These are phyloP conservation scores for Noctua janthe DNA, from an alignment of 2,888 invertebrate genomes.

Conservation along the genomic window DNA sequence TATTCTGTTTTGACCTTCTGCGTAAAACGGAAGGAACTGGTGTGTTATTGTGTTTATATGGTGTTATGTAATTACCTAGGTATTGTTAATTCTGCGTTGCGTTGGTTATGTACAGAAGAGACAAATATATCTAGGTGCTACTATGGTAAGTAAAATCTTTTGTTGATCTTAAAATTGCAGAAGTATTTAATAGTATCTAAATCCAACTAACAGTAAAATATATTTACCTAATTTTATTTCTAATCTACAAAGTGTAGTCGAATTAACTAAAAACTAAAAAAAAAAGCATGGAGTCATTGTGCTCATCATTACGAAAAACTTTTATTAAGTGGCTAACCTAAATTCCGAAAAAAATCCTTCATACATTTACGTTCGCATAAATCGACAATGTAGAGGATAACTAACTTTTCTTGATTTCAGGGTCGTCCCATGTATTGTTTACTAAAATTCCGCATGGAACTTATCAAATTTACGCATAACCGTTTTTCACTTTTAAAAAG, in stretches of 20 bases:
- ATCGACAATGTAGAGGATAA: background rate
- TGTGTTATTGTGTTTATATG: slow-evolving; percentile 35
- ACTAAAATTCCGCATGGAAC: background rate
- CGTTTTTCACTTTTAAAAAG: background rate
- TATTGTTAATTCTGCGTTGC: slow-evolving; percentile 18
- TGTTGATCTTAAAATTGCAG: background rate
- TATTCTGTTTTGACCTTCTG: slow-evolving; percentile 68
- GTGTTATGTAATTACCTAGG: slow-evolving; percentile 46
- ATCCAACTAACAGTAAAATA: background rate
- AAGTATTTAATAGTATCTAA: background rate
- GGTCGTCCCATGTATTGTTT: background rate
- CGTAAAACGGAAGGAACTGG: slow-evolving; percentile 62
- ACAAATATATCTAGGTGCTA: background rate
- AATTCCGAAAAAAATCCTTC: background rate
- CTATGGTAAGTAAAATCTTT: background rate
- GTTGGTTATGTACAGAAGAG: background rate
- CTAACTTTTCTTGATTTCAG: background rate
- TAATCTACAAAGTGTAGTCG: background rate
- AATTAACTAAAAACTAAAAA: background rate
- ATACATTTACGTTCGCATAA: background rate
- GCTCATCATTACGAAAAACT: background rate
- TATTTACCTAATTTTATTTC: background rate
- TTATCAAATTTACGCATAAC: background rate
- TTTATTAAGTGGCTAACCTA: background rate
- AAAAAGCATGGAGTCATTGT: background rate